Conservation (phyloP, 1,140 invertebrate genomes). For the Stenopsyche tienmushanensis region DNA sequence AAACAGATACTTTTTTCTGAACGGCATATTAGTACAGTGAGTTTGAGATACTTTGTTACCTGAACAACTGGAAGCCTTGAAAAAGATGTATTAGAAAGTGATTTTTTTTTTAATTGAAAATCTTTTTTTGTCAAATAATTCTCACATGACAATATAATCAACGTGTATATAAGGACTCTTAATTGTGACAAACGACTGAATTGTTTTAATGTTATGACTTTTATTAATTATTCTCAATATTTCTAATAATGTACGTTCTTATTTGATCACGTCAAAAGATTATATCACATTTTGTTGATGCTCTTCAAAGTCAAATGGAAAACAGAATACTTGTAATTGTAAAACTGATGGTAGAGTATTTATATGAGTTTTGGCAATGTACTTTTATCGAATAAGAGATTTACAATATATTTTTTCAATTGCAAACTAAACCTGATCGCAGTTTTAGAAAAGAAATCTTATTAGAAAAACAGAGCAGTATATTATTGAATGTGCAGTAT, state of each 20-base stretch:
- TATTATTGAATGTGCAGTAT: too few relatives aligned
- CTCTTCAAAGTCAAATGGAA: not conserved
- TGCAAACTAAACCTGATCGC: too few relatives aligned
- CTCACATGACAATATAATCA: slow-evolving; percentile 22
- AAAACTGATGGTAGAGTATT: not conserved
- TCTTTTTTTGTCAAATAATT: slow-evolving; percentile 15
- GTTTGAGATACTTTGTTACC: slow-evolving; percentile 8
- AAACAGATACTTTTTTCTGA: slow-evolving; percentile 4
- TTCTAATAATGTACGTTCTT: slow-evolving; percentile 2
- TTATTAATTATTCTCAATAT: slow-evolving; percentile 9
- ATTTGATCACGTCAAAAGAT: not conserved
- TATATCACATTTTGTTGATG: not conserved
- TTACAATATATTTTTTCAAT: too few relatives aligned
- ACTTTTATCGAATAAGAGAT: not conserved
- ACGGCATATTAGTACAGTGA: slow-evolving; percentile 4
- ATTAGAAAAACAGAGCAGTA: too few relatives aligned
- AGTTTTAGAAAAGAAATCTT: too few relatives aligned
- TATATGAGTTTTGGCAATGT: not conserved
- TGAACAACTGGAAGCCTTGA: slow-evolving; percentile 17
- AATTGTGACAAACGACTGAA: slow-evolving; percentile 16
- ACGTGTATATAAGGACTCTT: slow-evolving; percentile 19
- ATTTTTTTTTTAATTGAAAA: slow-evolving; percentile 22
- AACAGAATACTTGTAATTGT: not conserved
- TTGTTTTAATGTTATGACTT: slow-evolving; percentile 20
- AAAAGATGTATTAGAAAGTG: slow-evolving; percentile 14